A percentile compares a stretch with the other conserved stretches of the same genome.
Evolutionary conservation across 2,888 invertebrate genomes (phyloP).

Genomic region (Lasioglossum calceatum): DNA sequence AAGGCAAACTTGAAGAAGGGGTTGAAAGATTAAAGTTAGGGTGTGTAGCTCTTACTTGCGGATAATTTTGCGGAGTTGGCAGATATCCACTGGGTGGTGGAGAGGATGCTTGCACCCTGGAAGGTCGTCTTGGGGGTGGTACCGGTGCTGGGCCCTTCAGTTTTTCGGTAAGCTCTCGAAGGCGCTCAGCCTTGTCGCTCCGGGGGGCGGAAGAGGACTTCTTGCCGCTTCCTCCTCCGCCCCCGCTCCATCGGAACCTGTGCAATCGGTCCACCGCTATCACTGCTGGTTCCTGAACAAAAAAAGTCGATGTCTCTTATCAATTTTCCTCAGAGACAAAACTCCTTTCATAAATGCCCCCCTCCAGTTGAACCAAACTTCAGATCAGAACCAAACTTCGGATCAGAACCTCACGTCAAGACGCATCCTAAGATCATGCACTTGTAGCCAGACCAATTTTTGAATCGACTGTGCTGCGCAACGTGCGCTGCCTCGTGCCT

Average conservation of each 20-base stretch:
- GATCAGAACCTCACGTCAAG: neutral
- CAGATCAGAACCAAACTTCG: no score
- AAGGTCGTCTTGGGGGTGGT: conserved; percentile 80
- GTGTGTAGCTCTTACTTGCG: conserved; percentile 84
- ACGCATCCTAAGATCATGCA: conserved; percentile 45
- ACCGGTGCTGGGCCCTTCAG: conserved; percentile 87
- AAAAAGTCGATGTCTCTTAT: neutral
- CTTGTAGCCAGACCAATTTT: conserved; percentile 55
- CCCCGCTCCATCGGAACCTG: conserved; percentile 87
- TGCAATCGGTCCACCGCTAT: conserved; percentile 94
- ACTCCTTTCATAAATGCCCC: neutral
- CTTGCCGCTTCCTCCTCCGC: conserved; percentile 81
- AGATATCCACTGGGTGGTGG: conserved; percentile 73
- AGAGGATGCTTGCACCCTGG: conserved; percentile 82
- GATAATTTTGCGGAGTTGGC: conserved; percentile 83
- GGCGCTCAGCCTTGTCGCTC: conserved; percentile 89
- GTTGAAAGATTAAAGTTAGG: neutral
- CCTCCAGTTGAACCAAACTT: no score
- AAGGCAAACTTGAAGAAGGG: neutral
- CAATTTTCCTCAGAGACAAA: no score
- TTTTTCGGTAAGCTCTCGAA: conserved; percentile 91
- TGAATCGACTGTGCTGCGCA: conserved; percentile 55
- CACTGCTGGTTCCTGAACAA: conserved; percentile 81
- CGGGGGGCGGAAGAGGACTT: conserved; percentile 82
- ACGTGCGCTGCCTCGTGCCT: conserved; percentile 68